phyloP scores from a whole-genome alignment of 2,888 invertebrate species.

The Melieria picta region DNA sequence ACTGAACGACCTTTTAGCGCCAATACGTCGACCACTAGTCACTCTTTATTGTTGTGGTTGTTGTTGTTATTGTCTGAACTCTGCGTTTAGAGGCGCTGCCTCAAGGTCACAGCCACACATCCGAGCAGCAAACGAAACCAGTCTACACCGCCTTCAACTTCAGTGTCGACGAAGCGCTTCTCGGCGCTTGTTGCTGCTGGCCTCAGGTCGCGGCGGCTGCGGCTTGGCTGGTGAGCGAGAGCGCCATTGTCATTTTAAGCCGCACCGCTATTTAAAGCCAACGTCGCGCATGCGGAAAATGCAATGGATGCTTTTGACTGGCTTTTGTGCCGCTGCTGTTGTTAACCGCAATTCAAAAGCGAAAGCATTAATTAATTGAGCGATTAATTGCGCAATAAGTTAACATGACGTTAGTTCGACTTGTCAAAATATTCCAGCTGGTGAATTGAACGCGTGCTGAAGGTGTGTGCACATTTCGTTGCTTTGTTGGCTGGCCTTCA shows the following conservation, averaged over 20 bases:
- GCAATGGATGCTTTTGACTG: conserved; percentile 8
- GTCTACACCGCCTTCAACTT: conserved; percentile 16
- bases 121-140: conserved; percentile 24
- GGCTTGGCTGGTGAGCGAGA: conserved; percentile 17
- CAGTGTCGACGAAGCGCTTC: neutral
- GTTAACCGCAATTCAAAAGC: conserved; percentile 35
- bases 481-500: too few species aligned
- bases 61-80: too few species aligned
- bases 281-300: neutral
- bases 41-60: too few species aligned
- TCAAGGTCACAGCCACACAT: conserved; percentile 50
- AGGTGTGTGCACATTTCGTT: too few species aligned
- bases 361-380: conserved; percentile 52
- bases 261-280: neutral
- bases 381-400: conserved; percentile 48
- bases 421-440: neutral
- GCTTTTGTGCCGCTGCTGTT: neutral
- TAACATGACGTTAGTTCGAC: neutral
- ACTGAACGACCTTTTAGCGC: too few species aligned
- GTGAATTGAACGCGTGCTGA: too few species aligned
- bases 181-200: neutral
- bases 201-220: neutral
- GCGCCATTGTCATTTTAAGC: conserved; percentile 4
- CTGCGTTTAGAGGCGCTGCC: conserved; percentile 5
- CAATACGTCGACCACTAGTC: too few species aligned